A percentile compares a stretch with the other conserved stretches of the same genome.
These are phyloP conservation scores for Acestrorhynchus altus DNA, from an alignment of 2,797 vertebrate genomes.

Conservation along the genomic window DNA sequence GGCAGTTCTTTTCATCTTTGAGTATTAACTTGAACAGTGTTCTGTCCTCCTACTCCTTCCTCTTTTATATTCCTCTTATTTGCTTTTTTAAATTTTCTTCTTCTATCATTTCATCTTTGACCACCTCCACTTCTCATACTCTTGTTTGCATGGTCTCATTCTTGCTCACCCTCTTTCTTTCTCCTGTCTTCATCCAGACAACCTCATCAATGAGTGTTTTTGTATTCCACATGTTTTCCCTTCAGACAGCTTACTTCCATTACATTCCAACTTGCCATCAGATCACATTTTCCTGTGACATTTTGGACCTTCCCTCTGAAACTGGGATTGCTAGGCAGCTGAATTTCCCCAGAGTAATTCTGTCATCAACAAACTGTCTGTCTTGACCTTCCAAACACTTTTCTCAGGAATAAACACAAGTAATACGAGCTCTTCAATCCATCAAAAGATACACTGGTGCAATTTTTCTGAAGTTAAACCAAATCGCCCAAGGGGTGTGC, in stretches of 20 bases:
- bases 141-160: not conserved
- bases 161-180: not conserved
- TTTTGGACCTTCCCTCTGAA: constrained; percentile 60
- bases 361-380: constrained; percentile 73
- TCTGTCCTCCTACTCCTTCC: not conserved
- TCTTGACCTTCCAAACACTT: constrained; percentile 65
- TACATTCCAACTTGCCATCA: constrained; percentile 67
- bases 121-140: constrained; percentile 8
- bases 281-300: constrained; percentile 63
- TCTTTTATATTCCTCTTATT: constrained; percentile 64
- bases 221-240: constrained; percentile 19
- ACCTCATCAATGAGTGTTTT: constrained; percentile 23
- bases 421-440: constrained; percentile 58
- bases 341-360: constrained; percentile 70
- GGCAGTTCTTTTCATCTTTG: constrained; percentile 5
- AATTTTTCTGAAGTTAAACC: constrained; percentile 47
- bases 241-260: constrained; percentile 45
- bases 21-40: not conserved
- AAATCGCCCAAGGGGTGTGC: constrained; percentile 18
- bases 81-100: constrained; percentile 51
- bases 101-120: constrained; percentile 50
- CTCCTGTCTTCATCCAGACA: constrained; percentile 11
- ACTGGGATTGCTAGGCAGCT: constrained; percentile 40
- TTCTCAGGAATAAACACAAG: constrained; percentile 61
- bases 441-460: constrained; percentile 55